phyloP scores from a whole-genome alignment of 2,797 vertebrate genomes.

The Channa striata region DNA sequence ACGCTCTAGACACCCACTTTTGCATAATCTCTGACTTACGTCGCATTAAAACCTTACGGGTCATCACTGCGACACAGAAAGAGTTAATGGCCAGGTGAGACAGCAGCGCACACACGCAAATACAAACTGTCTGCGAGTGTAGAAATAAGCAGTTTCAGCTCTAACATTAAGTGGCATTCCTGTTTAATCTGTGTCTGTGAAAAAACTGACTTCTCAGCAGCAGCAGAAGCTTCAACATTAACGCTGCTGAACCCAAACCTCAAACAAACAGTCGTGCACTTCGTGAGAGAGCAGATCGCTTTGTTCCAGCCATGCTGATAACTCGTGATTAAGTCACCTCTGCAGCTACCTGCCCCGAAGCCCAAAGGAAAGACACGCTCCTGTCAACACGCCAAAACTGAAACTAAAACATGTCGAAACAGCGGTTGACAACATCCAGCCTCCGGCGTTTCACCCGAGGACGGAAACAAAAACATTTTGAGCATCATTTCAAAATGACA shows the following conservation, averaged over 20 bases:
- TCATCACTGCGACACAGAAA: slow-evolving; percentile 5
- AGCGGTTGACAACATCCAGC: slow-evolving; percentile 14
- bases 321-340: slow-evolving; percentile 63
- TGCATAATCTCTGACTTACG: background rate
- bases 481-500: slow-evolving; percentile 9
- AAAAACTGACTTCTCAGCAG: slow-evolving; percentile 25
- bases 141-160: slow-evolving; percentile 57
- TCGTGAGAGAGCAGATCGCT: slow-evolving; percentile 28
- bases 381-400: slow-evolving; percentile 46
- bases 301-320: slow-evolving; percentile 32
- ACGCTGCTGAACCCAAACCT: slow-evolving; percentile 6
- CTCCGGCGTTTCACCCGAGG: slow-evolving; percentile 22
- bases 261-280: slow-evolving; percentile 18
- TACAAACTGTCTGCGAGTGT: slow-evolving; percentile 27
- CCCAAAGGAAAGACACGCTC: slow-evolving; percentile 28
- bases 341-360: slow-evolving; percentile 57
- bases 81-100: slow-evolving; percentile 35
- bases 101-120: slow-evolving; percentile 23
- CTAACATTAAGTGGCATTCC: slow-evolving; percentile 57
- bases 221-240: slow-evolving; percentile 27
- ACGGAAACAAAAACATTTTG: slow-evolving; percentile 20
- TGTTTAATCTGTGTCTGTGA: slow-evolving; percentile 55
- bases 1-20: background rate
- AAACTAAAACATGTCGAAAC: slow-evolving; percentile 48
- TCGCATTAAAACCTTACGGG: slow-evolving; percentile 4